Base-by-base conservation (phyloP, 2,113 vertebrate genomes). In the Petrocephalus microphthalmus region DNA sequence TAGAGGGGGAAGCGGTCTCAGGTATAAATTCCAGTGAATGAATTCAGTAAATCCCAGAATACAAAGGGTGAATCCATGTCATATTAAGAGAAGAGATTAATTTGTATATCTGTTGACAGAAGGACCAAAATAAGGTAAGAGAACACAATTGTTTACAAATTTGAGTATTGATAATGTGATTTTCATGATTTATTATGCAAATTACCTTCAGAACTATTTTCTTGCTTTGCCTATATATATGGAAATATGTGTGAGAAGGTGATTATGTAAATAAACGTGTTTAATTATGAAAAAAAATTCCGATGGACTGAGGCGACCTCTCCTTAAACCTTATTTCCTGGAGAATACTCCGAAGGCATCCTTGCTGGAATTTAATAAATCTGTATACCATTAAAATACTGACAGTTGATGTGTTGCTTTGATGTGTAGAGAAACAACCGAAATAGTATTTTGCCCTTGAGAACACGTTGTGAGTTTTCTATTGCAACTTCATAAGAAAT, bases 11-110 rank as follows among this genome's bases (percentile, higher is more conserved):
- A 82, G 64, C 47, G 52, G 67, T 78, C 87, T n/a, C 15, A 42
- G 87, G 71, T 88, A 88, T 88, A 88, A 88, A 88, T 88, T 88
- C 87, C 52, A 37, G 25, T 11, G 25, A 29, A 56, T 45, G 67
- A 52, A 56, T 87, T 56, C 47, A 87, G 64, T 37, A 53, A 53
- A 54, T 33, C 49, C 13, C 51, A 52, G 22, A 25, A 84, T 25
- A 13, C 49, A 33, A 52, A n/a, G 84, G 17, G 25, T 49, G n/a
- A 53, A 54, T 49, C 15, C 52, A 85, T n/a, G 45, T 22, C 37
- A 10, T 83, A 20, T 11, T 49, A 83, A 83, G 37, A 49, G 20
- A 47, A 37, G 20, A 42, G 49, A n/a, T 20, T 82, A 7, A 45
- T 49, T 47, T 47, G 7, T 82, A 47, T 22, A 11, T 83, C 8